Percentiles rank a stretch among this genome's conserved stretches.
phyloP scores from a whole-genome alignment of 2,113 vertebrate genomes.

The Isurus oxyrinchus region DNA sequence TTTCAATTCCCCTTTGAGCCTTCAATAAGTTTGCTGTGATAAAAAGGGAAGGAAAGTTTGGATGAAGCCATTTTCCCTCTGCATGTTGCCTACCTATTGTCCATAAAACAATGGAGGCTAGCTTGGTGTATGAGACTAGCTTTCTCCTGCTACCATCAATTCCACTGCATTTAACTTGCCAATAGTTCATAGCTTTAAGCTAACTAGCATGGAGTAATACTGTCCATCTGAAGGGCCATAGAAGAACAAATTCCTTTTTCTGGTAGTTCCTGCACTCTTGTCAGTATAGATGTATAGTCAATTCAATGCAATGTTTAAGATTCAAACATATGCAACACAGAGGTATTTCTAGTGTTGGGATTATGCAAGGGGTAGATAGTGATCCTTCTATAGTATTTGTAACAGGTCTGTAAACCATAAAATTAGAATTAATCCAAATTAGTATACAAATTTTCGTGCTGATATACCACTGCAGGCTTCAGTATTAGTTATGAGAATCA shows the following conservation, averaged over 20 bases:
- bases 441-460: not conserved
- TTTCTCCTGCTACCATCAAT: not conserved
- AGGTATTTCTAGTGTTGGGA: not conserved
- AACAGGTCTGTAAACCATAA: not conserved
- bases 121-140: not conserved
- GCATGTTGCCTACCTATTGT: not conserved
- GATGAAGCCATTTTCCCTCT: not conserved
- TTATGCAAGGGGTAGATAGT: no score
- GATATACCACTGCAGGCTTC: not conserved
- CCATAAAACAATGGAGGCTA: not conserved
- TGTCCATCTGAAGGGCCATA: no score
- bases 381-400: not conserved
- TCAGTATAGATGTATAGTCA: not conserved
- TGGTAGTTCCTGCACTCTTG: not conserved
- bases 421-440: not conserved
- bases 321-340: not conserved
- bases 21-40: not conserved
- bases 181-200: not conserved
- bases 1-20: no score
- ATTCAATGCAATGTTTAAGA: not conserved
- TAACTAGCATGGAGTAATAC: not conserved
- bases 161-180: not conserved
- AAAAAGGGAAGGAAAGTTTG: not conserved
- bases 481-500: constrained; percentile 14
- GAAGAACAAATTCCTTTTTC: not conserved